Evolutionary conservation across 2,113 vertebrate genomes (phyloP).

Genomic region (Myiozetetes cayanensis): DNA sequence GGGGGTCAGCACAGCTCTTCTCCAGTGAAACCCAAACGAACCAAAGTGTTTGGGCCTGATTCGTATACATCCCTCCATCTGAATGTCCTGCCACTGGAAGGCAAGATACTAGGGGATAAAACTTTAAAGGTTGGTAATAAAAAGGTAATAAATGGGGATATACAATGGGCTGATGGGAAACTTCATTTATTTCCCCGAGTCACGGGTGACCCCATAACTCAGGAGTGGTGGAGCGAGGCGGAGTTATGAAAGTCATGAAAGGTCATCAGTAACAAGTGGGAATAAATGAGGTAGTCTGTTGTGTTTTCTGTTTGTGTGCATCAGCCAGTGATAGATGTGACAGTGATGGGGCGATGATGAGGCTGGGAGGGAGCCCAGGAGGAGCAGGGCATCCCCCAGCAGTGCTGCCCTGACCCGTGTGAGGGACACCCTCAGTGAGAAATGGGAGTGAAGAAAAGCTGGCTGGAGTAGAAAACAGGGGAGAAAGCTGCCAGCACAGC

Average conservation of each 20-base stretch:
- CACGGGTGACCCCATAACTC: conserved; percentile 40
- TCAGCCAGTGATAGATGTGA: neutral
- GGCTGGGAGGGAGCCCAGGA: neutral
- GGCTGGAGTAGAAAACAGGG: neutral
- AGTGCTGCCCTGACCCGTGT: neutral
- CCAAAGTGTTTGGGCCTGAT: neutral
- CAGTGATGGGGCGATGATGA: neutral
- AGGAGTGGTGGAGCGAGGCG: neutral
- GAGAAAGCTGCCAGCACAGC: neutral
- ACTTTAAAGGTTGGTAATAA: conserved; percentile 57
- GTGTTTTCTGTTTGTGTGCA: neutral
- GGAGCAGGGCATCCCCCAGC: neutral
- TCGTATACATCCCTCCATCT: neutral
- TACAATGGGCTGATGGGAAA: conserved; percentile 45
- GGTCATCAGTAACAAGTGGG: conserved; percentile 47
- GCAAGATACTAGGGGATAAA: conserved; percentile 46
- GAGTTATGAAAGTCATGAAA: conserved; percentile 47
- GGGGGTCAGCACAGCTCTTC: neutral
- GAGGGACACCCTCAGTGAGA: neutral
- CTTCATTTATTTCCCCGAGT: conserved; percentile 55
- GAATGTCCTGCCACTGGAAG: conserved; percentile 19
- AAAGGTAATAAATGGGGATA: conserved; percentile 53
- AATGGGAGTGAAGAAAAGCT: neutral
- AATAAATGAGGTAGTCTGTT: conserved; percentile 17
- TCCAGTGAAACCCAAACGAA: neutral